Base-by-base conservation (phyloP, 2,888 invertebrate genomes). In the Eupithecia tripunctaria region DNA sequence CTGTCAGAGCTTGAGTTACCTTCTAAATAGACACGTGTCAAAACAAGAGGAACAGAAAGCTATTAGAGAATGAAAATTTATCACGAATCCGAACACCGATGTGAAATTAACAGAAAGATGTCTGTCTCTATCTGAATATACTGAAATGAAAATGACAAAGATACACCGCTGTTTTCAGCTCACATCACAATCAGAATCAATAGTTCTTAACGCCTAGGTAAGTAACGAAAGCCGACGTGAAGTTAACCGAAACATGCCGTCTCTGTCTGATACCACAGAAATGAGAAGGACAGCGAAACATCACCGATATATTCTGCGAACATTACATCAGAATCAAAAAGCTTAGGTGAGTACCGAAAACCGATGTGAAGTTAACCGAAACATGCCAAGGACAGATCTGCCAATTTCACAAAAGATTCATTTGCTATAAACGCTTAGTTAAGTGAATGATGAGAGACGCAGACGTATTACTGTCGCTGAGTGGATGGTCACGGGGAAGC, bases 401-500 rank as follows among this genome's bases (percentile, higher is more conserved):
- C 56, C 21, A 25, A 56, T 14, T 56, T 25, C 56, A 56, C 25
- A 56, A 14, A n/a, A 21, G 21, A 43, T n/a, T 43, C 18, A 43
- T 8, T 51, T 21, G 21, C 21, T 56, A 12, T 25, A 14, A 56
- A 12, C 12, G 56, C 56, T 4, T 56, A 21, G n/a, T n/a, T 51
- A 21, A 10, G 10, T 51, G 51, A 51, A 56, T 25, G 56, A 12
- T 12, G 56, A 51, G 51, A 51, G 21, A 21, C 21, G 14, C 8
- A 56, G 25, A 56, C 56, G 56, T 21, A 56, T 56, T 72, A 64
- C 56, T 63, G 66, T 47, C 73, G 62, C 15, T 7, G 71, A 56
- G 2, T 56, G 68, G 67, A 72, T 63, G 73, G 92, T 94, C 94
- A 94, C 84, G 94, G 94, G 64, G 89, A 85, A 56, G 94, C 94